Evolutionary conservation across 2,797 vertebrate genomes (phyloP).

Genomic region (Tapera naevia): DNA sequence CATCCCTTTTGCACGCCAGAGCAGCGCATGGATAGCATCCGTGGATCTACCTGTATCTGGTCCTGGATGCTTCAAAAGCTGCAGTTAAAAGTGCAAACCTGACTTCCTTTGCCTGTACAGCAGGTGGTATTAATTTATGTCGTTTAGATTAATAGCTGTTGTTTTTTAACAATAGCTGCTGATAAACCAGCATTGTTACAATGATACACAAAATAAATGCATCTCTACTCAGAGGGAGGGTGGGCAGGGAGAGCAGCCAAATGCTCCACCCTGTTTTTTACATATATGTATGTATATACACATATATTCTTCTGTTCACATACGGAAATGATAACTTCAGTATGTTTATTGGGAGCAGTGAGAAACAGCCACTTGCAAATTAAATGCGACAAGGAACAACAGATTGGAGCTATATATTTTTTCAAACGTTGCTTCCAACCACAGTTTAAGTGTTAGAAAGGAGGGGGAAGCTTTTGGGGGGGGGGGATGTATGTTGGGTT

Average conservation of each 20-base stretch:
- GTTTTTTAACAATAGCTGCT: slow-evolving; percentile 32
- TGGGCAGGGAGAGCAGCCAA: neutral
- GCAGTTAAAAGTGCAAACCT: neutral
- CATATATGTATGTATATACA: no score
- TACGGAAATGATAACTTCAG: slow-evolving; percentile 3
- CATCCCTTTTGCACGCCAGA: neutral
- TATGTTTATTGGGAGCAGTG: slow-evolving; percentile 9
- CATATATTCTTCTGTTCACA: neutral
- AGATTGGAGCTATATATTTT: slow-evolving; percentile 17
- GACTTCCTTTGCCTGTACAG: slow-evolving; percentile 28
- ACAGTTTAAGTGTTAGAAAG: neutral
- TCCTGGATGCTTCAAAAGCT: slow-evolving; percentile 25
- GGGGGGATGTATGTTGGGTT: neutral
- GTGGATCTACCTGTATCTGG: neutral
- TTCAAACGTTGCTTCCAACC: slow-evolving; percentile 11
- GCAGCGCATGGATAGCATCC: neutral
- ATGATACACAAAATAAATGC: slow-evolving; percentile 16
- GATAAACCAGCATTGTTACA: slow-evolving; percentile 43
- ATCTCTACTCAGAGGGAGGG: neutral
- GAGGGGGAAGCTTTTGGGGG: neutral
- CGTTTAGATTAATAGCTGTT: slow-evolving; percentile 44
- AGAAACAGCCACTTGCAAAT: slow-evolving; percentile 44
- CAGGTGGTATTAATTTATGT: slow-evolving; percentile 59
- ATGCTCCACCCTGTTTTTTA: neutral
- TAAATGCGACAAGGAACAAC: slow-evolving; percentile 37